phyloP scores from a whole-genome alignment of 2,888 invertebrate genomes.

The Caenorhabditis sp. region DNA sequence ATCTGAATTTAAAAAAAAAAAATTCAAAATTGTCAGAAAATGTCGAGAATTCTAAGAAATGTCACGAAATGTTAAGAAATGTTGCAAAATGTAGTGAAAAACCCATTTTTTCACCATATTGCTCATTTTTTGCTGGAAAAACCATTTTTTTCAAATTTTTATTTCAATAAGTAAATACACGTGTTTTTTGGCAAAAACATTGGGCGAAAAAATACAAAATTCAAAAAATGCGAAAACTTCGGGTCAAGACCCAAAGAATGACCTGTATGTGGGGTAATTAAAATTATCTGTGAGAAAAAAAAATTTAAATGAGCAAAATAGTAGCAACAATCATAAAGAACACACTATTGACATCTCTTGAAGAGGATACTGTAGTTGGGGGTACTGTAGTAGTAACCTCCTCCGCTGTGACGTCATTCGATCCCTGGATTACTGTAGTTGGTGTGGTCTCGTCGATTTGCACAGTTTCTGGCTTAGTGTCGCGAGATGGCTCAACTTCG shows the following conservation, averaged over 20 bases:
- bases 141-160: background rate
- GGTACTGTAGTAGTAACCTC: background rate
- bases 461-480: conserved; percentile 38
- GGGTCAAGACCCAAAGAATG: no score
- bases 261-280: background rate
- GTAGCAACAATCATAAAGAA: background rate
- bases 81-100: no score
- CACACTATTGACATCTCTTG: no score
- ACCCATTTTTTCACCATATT: no score
- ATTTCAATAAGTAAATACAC: background rate
- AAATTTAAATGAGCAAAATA: conserved; percentile 2
- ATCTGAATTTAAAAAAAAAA: no score
- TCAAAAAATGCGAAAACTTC: background rate
- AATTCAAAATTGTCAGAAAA: no score
- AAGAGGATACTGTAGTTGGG: background rate
- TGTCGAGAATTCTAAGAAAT: no score
- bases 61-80: no score
- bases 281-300: background rate
- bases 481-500: conserved; percentile 47
- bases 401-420: background rate
- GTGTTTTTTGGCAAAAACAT: conserved; percentile 8
- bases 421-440: conserved; percentile 14
- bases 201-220: background rate
- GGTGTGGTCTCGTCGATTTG: conserved; percentile 37
- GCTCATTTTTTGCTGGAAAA: no score